These are phyloP conservation scores for Epirrhoe alternata DNA, from an alignment of 2,888 invertebrate species.

Conservation along the genomic window DNA sequence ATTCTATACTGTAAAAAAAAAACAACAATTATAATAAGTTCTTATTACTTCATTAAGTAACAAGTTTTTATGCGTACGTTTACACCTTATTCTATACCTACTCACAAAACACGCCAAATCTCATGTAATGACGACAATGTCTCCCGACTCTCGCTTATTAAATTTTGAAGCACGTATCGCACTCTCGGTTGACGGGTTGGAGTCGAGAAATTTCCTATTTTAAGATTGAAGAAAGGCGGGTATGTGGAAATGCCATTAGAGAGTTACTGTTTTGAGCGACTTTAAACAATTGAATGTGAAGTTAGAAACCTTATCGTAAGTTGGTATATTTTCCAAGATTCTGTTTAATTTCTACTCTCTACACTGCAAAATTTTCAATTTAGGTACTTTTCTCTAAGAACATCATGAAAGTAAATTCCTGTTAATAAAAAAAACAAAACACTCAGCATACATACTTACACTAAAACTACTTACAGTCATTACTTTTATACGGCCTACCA, in stretches of 20 bases:
- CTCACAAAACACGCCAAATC: conserved; percentile 16
- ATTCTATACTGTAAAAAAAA: no score
- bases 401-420: no score
- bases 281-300: background rate
- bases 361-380: no score
- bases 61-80: background rate
- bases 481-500: no score
- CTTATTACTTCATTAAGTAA: background rate
- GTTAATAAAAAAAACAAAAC: no score
- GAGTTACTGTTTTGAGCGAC: background rate
- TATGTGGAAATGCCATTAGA: background rate
- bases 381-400: no score
- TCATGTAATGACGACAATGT: conserved; percentile 47
- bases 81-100: conserved; percentile 13
- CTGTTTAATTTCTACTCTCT: no score
- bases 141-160: conserved; percentile 55
- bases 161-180: conserved; percentile 58
- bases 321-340: background rate
- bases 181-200: no score
- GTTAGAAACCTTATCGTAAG: background rate
- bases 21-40: no score
- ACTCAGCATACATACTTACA: no score
- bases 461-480: no score
- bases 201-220: background rate
- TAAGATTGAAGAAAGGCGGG: background rate